Percentiles rank a stretch among this genome's conserved stretches.
Evolutionary conservation across 2,113 vertebrate genomes (phyloP).

Genomic region (Papio anubis): DNA sequence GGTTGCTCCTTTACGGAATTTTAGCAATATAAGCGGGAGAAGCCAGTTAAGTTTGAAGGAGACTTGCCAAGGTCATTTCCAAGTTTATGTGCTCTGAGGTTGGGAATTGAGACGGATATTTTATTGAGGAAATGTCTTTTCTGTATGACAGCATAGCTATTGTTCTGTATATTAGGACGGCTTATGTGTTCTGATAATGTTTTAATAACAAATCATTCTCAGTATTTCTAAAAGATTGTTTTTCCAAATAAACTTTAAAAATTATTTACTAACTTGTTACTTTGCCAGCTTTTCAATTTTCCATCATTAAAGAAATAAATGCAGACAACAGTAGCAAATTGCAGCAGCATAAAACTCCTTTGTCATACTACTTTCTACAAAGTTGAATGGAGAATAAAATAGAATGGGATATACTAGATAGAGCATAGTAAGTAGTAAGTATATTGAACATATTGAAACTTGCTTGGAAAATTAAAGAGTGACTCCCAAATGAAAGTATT

Average conservation of each 20-base stretch:
- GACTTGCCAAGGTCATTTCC: constrained; percentile 65
- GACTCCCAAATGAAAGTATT: constrained; percentile 17
- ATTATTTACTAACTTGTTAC: constrained; percentile 45
- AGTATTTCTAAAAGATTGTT: constrained; percentile 53
- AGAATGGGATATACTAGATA: constrained; percentile 49
- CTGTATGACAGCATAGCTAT: not conserved
- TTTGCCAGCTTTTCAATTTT: constrained; percentile 58
- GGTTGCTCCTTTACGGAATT: constrained; percentile 42
- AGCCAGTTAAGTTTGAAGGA: constrained; percentile 50
- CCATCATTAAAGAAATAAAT: constrained; percentile 61
- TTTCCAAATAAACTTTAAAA: constrained; percentile 57
- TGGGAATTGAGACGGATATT: constrained; percentile 47
- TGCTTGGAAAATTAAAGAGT: constrained; percentile 1
- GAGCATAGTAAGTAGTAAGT: constrained; percentile 37
- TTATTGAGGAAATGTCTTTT: constrained; percentile 62
- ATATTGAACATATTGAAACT: constrained; percentile 11
- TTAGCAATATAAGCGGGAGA: constrained; percentile 48
- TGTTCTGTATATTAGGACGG: constrained; percentile 41
- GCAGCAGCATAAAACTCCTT: constrained; percentile 42
- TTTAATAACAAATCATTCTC: constrained; percentile 65
- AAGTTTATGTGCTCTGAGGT: constrained; percentile 53
- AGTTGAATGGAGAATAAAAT: constrained; percentile 42
- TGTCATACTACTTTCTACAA: constrained; percentile 16
- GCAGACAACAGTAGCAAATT: constrained; percentile 56
- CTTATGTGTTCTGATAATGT: constrained; percentile 50